Conservation (phyloP, 2,113 vertebrate species). For the Hypocryptadius cinnamomeus region DNA sequence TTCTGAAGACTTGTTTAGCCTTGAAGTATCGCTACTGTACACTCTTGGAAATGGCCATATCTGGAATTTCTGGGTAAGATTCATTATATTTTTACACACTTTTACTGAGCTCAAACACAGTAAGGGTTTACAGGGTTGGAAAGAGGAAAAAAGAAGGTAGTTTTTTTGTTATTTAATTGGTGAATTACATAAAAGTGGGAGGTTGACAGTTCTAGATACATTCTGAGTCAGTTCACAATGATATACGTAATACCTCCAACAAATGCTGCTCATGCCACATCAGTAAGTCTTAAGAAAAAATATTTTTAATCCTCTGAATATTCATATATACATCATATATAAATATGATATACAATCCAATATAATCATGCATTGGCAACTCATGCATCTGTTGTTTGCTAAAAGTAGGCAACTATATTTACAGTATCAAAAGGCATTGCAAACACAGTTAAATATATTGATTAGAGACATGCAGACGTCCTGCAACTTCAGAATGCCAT, state of each 20-base stretch:
- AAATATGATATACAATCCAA: background rate
- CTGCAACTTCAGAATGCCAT: background rate
- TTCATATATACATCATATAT: background rate
- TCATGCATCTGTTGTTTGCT: background rate
- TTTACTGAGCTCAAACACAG: background rate
- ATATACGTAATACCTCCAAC: background rate
- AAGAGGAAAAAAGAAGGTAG: background rate
- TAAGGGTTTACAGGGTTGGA: background rate
- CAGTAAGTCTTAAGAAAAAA: background rate
- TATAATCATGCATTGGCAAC: background rate
- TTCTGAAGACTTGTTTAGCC: background rate
- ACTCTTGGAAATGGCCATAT: background rate
- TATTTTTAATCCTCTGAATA: conserved; percentile 17
- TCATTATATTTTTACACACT: background rate
- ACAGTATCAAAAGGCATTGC: conserved; percentile 1
- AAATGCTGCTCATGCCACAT: background rate
- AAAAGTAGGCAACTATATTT: background rate
- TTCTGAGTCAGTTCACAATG: background rate
- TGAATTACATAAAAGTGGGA: background rate
- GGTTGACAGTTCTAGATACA: background rate
- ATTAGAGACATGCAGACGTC: conserved; percentile 11
- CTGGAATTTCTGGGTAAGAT: background rate
- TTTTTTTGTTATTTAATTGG: background rate
- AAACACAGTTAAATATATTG: conserved; percentile 18
- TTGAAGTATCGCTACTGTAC: fast-evolving